Evolutionary conservation across 1,140 invertebrate species (phyloP).

Genomic region (Aphis gossypii): DNA sequence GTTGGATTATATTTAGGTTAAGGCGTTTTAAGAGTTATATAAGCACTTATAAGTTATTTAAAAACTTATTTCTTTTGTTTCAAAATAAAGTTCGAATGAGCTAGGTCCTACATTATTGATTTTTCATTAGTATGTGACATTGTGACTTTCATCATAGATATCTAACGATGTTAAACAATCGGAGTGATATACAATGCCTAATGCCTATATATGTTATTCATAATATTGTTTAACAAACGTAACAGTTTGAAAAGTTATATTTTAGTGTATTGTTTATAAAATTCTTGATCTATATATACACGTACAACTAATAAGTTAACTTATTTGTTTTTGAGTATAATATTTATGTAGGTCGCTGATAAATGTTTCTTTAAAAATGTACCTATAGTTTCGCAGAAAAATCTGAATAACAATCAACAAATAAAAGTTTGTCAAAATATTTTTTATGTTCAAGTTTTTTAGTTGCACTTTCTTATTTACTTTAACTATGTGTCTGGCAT

Average conservation of each 20-base stretch:
- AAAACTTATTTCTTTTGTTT: background rate
- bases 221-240: background rate
- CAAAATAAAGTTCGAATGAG: background rate
- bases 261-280: background rate
- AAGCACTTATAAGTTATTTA: background rate
- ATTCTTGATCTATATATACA: too few relatives aligned
- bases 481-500: too few relatives aligned
- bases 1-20: background rate
- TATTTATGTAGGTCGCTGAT: too few relatives aligned
- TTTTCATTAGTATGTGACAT: background rate
- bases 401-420: background rate
- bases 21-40: background rate
- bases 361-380: background rate
- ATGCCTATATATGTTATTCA: background rate
- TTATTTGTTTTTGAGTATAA: background rate
- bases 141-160: background rate
- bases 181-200: background rate
- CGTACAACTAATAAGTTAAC: background rate
- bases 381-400: too few relatives aligned
- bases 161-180: background rate
- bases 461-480: too few relatives aligned
- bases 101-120: background rate
- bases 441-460: background rate
- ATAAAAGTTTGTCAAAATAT: background rate
- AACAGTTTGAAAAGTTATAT: background rate